Evolutionary conservation across 2,888 invertebrate species (phyloP), one percentile per base, ranked within the genome.

Genomic region (Drosophila tripunctata): DNA sequence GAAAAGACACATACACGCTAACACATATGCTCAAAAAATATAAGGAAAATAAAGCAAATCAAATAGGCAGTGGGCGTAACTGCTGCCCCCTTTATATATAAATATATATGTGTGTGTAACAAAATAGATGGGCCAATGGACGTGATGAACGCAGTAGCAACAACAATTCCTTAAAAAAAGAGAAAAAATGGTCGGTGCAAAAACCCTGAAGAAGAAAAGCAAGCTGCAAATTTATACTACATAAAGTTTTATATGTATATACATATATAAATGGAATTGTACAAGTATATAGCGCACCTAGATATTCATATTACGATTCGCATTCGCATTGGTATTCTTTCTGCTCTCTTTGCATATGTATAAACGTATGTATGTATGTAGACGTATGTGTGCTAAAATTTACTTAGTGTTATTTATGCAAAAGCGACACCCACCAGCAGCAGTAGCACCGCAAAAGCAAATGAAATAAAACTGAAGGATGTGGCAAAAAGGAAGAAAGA

Each of bases 391-490:
- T 64, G 64, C 64, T 75, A 71, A 81, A 79, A 81, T 83, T 87
- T 84, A 80, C 83, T 81, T 84, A 81, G 73, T 81, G 84, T 87
- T 84, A 87, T 84, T 84, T 84, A 87, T 87, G 84, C 84, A 81
- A 75, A 65, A 68, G 33, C 47, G 57, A 55, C 75, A 74, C 51
- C 73, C 71, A 64, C 41, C n/a, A 43, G 12, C 19, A 38, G 38
- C 21, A 38, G 31, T 8, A 21, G 43, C 15, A 30, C 40, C 43
- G 51, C 40, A 67, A 66, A 66, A 61, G 56, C 61, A 67, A 70
- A 73, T 30, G 61, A 56, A 57, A 45, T 38, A 4, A 58, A 57
- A 50, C 48, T 31, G 61, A 47, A 61, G 50, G 14, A 51, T 35
- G 17, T 17, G 35, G 15, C 50, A 41, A 51, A 27, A 27, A 10